A percentile compares a stretch with the other conserved stretches of the same genome.
Conservation (phyloP, 2,113 vertebrate genomes). For the Pipra filicauda region DNA sequence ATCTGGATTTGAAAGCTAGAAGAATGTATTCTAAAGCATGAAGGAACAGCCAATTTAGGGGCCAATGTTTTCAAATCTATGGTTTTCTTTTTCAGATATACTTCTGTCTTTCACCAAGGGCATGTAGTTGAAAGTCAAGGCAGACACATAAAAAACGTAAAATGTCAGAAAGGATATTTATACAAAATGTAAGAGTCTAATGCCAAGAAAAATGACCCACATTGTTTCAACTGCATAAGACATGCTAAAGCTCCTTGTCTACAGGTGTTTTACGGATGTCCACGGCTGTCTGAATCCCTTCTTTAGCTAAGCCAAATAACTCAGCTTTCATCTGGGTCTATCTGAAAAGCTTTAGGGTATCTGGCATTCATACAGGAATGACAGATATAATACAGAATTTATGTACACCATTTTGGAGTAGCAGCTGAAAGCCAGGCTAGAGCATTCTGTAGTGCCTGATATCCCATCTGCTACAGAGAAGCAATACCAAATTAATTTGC, state of each 20-base stretch:
- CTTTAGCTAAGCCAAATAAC: background rate
- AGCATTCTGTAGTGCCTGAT: background rate
- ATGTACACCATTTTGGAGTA: background rate
- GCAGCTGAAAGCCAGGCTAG: background rate
- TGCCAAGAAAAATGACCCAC: background rate
- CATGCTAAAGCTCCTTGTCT: background rate
- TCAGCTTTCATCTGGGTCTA: background rate
- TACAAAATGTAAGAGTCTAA: background rate
- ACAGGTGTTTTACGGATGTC: slow-evolving; percentile 22
- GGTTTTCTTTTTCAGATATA: background rate
- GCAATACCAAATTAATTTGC: background rate
- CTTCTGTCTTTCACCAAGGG: background rate
- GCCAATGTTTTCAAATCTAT: background rate
- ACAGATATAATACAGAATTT: slow-evolving; percentile 9
- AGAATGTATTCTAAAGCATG: background rate
- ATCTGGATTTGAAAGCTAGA: background rate
- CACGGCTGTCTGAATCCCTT: background rate
- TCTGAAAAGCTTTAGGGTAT: background rate
- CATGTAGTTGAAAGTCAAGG: background rate
- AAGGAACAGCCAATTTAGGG: background rate
- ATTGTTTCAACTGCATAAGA: background rate
- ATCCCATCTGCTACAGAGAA: background rate
- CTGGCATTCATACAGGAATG: background rate
- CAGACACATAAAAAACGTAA: background rate
- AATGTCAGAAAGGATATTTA: background rate